These are phyloP conservation scores for Cydia splendana DNA, from an alignment of 1,140 invertebrate genomes.

Conservation along the genomic window DNA sequence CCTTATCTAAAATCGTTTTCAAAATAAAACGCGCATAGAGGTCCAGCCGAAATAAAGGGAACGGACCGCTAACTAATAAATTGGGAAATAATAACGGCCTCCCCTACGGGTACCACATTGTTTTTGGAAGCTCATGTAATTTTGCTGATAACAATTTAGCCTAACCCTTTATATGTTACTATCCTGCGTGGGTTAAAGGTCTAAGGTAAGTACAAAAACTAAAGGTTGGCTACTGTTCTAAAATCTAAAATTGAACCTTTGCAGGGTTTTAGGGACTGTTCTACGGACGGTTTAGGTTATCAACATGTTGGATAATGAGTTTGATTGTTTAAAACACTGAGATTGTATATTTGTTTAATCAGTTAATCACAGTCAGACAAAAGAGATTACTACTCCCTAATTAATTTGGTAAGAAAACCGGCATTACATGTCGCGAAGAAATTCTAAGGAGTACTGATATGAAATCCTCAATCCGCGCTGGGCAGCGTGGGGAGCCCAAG, in stretches of 20 bases:
- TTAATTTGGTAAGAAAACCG: too few relatives aligned
- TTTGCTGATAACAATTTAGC: not conserved
- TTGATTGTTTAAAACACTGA: too few relatives aligned
- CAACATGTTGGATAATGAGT: too few relatives aligned
- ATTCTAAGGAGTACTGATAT: too few relatives aligned
- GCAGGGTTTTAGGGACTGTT: not conserved
- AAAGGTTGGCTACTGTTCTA: too few relatives aligned
- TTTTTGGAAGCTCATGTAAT: constrained; percentile 22
- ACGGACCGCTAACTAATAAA: constrained; percentile 67
- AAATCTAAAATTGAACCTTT: not conserved
- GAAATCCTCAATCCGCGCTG: too few relatives aligned
- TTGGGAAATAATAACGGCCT: constrained; percentile 67
- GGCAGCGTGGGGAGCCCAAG: too few relatives aligned
- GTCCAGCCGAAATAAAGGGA: constrained; percentile 64
- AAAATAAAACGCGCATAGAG: constrained; percentile 69
- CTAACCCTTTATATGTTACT: not conserved
- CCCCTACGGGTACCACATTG: constrained; percentile 22
- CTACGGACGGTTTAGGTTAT: not conserved
- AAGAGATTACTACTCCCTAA: too few relatives aligned
- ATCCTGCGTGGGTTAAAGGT: not conserved
- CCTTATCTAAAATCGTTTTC: constrained; percentile 75
- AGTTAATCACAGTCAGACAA: too few relatives aligned
- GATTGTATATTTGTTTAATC: too few relatives aligned
- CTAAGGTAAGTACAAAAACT: too few relatives aligned
- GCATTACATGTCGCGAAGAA: too few relatives aligned